Evolutionary conservation across 2,113 vertebrate genomes (phyloP).

Genomic region (Xiphophorus hellerii): DNA sequence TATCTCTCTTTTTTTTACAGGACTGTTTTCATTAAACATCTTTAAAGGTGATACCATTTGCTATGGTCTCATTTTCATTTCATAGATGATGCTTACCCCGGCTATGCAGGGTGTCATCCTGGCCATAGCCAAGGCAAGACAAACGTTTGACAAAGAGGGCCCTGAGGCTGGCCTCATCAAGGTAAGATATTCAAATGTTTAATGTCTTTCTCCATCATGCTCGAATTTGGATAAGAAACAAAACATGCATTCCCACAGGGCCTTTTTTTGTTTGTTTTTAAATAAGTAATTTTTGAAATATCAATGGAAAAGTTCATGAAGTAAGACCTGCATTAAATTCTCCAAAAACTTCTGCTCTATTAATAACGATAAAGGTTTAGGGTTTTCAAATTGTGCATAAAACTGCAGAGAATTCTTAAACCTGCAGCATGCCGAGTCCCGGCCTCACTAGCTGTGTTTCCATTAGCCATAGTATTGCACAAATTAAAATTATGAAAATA

Average conservation of each 20-base stretch:
- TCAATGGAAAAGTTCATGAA: no score
- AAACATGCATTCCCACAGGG: background rate
- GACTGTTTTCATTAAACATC: no score
- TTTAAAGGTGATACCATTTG: no score
- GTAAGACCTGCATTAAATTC: background rate
- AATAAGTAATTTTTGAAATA: no score
- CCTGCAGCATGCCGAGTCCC: background rate
- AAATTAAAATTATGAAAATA: no score
- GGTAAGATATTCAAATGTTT: constrained; percentile 74
- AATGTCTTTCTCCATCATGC: rapidly evolving
- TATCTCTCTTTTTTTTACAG: no score
- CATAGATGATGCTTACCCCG: constrained; percentile 95
- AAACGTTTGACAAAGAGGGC: constrained; percentile 92
- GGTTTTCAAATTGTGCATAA: background rate
- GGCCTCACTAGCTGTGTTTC: background rate
- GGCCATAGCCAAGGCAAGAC: constrained; percentile 95
- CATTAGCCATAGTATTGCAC: no score
- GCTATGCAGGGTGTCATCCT: constrained; percentile 99
- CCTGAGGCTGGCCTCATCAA: constrained; percentile 97
- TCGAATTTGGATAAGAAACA: background rate
- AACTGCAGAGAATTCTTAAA: background rate
- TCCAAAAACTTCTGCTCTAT: background rate
- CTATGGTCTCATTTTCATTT: background rate
- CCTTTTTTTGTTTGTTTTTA: background rate
- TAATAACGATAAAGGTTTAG: no score